These are phyloP conservation scores for Silurus glanis DNA, from an alignment of 2,113 vertebrate genomes.

Conservation along the genomic window DNA sequence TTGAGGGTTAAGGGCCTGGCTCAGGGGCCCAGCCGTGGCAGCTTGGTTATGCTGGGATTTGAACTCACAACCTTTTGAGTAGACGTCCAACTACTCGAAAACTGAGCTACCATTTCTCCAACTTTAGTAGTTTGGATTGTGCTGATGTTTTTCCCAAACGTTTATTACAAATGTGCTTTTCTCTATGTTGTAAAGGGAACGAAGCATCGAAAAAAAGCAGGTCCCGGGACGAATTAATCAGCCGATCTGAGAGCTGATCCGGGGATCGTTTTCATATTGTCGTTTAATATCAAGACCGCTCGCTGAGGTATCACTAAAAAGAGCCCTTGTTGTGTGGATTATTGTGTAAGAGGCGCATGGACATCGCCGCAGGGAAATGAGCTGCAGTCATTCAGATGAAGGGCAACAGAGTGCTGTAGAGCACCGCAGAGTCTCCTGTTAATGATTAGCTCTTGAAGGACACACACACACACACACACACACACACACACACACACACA, in stretches of 20 bases:
- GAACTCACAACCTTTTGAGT: no score
- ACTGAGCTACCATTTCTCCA: no score
- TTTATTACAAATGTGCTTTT: background rate
- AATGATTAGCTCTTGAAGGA: slow-evolving; percentile 41
- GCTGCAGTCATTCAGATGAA: slow-evolving; percentile 17
- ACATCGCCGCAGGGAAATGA: slow-evolving; percentile 21
- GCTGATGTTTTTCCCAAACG: background rate
- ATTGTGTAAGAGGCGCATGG: slow-evolving; percentile 23
- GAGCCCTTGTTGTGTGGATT: slow-evolving; percentile 27
- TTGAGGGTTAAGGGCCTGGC: no score
- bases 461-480: slow-evolving; percentile 12
- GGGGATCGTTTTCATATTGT: slow-evolving; percentile 36
- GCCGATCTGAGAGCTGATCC: background rate
- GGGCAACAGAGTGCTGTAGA: background rate
- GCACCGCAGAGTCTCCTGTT: slow-evolving; percentile 13
- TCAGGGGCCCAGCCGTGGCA: no score
- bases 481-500: background rate
- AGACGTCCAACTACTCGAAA: no score
- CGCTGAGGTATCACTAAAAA: slow-evolving; percentile 39
- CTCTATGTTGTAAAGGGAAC: background rate
- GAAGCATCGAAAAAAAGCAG: background rate
- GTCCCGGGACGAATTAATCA: background rate
- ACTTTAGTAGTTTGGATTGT: background rate
- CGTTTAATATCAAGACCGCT: slow-evolving; percentile 9
- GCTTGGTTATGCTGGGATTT: no score